Evolutionary conservation across 92 coral and sea anemone genomes (phyloP), one percentile per base, ranked within the genome.

Genomic region (Pocillopora grandis): DNA sequence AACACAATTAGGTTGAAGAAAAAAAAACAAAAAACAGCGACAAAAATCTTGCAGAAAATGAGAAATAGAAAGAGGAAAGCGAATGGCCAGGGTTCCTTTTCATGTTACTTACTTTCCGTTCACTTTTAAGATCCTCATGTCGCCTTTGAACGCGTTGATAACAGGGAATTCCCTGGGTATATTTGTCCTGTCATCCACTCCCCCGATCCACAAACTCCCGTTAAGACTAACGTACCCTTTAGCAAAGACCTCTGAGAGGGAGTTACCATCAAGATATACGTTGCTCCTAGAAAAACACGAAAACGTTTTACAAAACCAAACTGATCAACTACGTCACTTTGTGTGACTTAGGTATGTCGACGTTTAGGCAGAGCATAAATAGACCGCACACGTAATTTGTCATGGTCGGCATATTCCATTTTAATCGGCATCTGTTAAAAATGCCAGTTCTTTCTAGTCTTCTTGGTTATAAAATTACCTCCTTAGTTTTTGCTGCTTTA

Each of bases 131-230:
- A 83, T 71, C 35, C 79, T 72, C 75, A 96, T 86, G 64, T 88
- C 99, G 76, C 99, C 99, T 35, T 76, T 87, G 48, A 96, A 96
- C 2, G 98, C 71, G 17, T 66, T 76, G 2, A 91, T 52, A n/a
- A 94, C 92, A 16, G 99, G 99, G 49, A 92, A 89, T 1, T 71
- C 66, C 17, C 90, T 74, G 55, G 97, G 95, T 23, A 96, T 81
- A 58, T 65, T 37, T 49, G 63, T 67, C 37, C 87, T 17, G 5
- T 91, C 72, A 71, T 87, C 86, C 18, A 94, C 67, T 4, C 95
- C 98, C 56, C 95, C 99, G 35, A 96, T 83, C 80, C 84, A 94
- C 52, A 96, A 72, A 74, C 87, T 89, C n/a, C 94, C 91, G 72
- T 88, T 89, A 62, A 96, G 92, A 15, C 77, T 86, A 21, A 92